Evolutionary conservation across 2,797 vertebrate species (phyloP).

Genomic region (Coluber constrictor): DNA sequence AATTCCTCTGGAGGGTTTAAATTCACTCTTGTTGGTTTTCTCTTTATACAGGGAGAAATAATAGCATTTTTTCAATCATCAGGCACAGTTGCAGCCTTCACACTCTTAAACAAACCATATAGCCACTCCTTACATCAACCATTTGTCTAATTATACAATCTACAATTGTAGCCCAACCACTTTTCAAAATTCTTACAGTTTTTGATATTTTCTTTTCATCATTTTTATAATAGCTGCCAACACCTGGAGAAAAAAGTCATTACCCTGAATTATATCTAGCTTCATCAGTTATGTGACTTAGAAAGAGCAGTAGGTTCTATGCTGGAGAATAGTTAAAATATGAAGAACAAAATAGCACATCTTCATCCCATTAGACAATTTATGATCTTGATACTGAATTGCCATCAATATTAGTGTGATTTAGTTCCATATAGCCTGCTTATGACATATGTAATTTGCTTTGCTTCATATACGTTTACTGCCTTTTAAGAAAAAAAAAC

Average conservation of each 20-base stretch:
- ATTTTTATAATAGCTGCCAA: background rate
- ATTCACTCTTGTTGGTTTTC: background rate
- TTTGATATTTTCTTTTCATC: background rate
- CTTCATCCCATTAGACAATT: background rate
- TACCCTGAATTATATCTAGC: background rate
- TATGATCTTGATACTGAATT: background rate
- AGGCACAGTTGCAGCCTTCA: background rate
- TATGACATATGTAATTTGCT: background rate
- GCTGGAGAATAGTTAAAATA: background rate
- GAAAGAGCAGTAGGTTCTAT: background rate
- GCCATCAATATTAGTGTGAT: background rate
- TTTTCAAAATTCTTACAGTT: background rate
- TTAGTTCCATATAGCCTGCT: background rate
- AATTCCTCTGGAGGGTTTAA: background rate
- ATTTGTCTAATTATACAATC: background rate
- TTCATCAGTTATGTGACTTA: background rate
- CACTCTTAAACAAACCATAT: background rate
- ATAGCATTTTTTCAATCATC: background rate
- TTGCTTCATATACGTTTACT: background rate
- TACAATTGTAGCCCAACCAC: background rate
- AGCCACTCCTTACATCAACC: background rate
- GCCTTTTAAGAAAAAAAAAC: fast-evolving
- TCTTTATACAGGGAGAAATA: background rate
- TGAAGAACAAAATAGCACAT: background rate
- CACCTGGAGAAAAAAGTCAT: background rate